Conservation (phyloP, 2,797 vertebrate genomes). For the Knipowitschia caucasica region DNA sequence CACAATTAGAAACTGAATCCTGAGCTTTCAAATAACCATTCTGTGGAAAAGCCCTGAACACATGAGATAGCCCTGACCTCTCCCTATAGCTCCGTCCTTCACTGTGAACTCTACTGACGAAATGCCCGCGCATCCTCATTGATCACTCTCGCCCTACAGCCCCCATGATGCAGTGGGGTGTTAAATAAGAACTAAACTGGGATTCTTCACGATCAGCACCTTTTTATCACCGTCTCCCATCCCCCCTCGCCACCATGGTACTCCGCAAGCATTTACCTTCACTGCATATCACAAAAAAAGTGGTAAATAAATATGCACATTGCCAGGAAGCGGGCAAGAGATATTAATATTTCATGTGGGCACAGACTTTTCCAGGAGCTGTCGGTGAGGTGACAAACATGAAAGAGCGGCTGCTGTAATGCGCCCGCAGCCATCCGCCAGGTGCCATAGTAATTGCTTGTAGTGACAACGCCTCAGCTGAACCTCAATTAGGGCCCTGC, state of each 20-base stretch:
- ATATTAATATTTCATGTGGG: slow-evolving; percentile 73
- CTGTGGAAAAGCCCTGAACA: slow-evolving; percentile 46
- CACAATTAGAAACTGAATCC: no score
- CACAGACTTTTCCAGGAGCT: slow-evolving; percentile 62
- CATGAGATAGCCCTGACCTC: slow-evolving; percentile 69
- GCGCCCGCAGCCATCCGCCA: slow-evolving; percentile 43
- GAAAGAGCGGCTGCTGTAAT: slow-evolving; percentile 47
- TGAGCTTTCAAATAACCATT: slow-evolving; percentile 10
- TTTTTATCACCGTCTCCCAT: slow-evolving; percentile 32
- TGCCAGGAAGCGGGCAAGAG: slow-evolving; percentile 31
- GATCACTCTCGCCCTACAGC: slow-evolving; percentile 58
- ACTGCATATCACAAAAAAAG: slow-evolving; percentile 33
- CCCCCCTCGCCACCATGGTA: slow-evolving; percentile 24
- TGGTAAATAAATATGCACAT: slow-evolving; percentile 45
- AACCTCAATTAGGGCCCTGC: slow-evolving; percentile 60
- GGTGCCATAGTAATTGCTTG: slow-evolving; percentile 63
- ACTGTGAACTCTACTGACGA: slow-evolving; percentile 63
- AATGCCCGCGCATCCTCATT: slow-evolving; percentile 59
- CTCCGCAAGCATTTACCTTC: slow-evolving; percentile 7
- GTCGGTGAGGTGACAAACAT: slow-evolving; percentile 60
- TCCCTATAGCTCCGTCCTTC: slow-evolving; percentile 67
- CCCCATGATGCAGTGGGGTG: slow-evolving; percentile 46
- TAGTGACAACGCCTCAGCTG: slow-evolving; percentile 56
- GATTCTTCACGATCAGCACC: slow-evolving; percentile 49
- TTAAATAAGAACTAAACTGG: slow-evolving; percentile 63